These are phyloP conservation scores for Anticlea derivata DNA, from an alignment of 2,888 invertebrate species.

Conservation along the genomic window DNA sequence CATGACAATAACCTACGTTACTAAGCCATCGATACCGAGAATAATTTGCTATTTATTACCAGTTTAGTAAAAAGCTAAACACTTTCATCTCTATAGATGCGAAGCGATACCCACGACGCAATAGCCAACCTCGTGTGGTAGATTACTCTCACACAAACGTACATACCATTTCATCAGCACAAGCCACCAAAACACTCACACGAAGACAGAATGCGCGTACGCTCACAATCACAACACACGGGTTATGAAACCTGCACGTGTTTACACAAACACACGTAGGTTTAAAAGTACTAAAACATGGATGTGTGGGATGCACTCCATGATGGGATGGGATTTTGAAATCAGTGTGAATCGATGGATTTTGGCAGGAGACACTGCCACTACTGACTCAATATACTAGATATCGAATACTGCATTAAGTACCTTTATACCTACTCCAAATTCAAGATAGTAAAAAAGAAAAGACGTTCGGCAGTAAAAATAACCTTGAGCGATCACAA, in stretches of 20 bases:
- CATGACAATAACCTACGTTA: neutral
- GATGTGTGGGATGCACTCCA: constrained; percentile 36
- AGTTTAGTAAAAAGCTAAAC: constrained; percentile 17
- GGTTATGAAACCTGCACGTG: constrained; percentile 70
- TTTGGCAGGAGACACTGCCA: neutral
- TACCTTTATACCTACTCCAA: no score
- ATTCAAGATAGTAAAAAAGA: neutral
- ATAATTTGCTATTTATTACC: constrained; percentile 1
- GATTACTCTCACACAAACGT: constrained; percentile 23
- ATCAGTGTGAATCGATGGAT: constrained; percentile 6
- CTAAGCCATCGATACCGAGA: constrained; percentile 1
- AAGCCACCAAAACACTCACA: constrained; percentile 30
- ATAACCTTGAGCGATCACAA: neutral
- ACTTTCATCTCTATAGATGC: constrained; percentile 31
- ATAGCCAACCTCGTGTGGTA: constrained; percentile 28
- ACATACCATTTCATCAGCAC: constrained; percentile 4
- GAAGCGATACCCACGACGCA: constrained; percentile 32
- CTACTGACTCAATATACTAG: neutral
- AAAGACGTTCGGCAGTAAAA: neutral
- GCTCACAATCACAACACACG: constrained; percentile 49
- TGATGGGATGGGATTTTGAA: constrained; percentile 26
- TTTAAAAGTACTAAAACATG: constrained; percentile 32
- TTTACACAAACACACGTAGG: constrained; percentile 55
- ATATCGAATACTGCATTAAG: no score
- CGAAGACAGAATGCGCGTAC: constrained; percentile 39